Evolutionary conservation across 2,888 invertebrate genomes (phyloP).

Genomic region (Leucophenga maculata): DNA sequence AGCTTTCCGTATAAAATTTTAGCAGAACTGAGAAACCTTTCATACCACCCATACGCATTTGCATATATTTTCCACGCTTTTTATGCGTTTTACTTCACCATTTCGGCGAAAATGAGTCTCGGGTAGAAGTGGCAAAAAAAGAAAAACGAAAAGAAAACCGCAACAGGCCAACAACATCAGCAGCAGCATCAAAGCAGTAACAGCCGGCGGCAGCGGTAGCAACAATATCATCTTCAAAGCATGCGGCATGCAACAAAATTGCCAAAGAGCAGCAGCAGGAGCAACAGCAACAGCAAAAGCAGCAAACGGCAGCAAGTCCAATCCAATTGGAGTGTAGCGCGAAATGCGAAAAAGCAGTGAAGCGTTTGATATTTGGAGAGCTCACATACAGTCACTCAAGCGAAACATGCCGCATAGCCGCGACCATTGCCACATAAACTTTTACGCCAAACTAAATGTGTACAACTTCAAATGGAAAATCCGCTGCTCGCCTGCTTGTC

Average conservation of each 20-base stretch:
- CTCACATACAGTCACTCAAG: conserved; percentile 3
- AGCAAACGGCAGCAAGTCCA: conserved; percentile 35
- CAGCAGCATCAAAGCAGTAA: background rate
- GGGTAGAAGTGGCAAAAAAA: too few relatives aligned
- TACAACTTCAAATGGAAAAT: too few relatives aligned
- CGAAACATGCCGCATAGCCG: conserved; percentile 8
- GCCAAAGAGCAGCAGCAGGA: conserved; percentile 30
- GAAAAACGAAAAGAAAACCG: too few relatives aligned
- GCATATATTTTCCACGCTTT: too few relatives aligned
- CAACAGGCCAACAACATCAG: conserved; percentile 7
- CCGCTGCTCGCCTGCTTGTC: conserved; percentile 52
- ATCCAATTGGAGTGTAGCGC: conserved; percentile 32
- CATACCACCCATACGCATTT: too few relatives aligned
- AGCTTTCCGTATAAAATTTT: too few relatives aligned
- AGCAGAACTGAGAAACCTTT: too few relatives aligned
- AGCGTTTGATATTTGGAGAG: conserved; percentile 5
- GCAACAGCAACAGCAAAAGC: conserved; percentile 28
- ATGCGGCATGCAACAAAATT: conserved; percentile 16
- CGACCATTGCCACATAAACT: too few relatives aligned
- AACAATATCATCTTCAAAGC: conserved; percentile 18
- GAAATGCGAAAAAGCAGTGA: conserved; percentile 43
- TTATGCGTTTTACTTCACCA: too few relatives aligned
- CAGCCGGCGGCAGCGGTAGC: background rate
- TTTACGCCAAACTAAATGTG: too few relatives aligned
- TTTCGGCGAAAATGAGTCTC: too few relatives aligned